phyloP scores from a whole-genome alignment of 2,113 vertebrate genomes.

The Chaetodon auriga region DNA sequence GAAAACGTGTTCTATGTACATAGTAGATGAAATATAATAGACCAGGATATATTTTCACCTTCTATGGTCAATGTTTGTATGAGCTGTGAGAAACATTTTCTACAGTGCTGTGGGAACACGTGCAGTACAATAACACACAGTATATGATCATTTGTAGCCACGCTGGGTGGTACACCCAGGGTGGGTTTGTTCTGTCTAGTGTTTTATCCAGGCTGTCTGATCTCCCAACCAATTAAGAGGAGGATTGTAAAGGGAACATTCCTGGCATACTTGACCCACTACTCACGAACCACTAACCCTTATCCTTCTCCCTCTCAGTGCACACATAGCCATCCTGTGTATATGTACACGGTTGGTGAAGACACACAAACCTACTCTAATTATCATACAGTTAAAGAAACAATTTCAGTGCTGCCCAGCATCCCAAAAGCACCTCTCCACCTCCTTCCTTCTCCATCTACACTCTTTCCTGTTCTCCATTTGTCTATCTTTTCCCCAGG shows the following conservation, averaged over 20 bases:
- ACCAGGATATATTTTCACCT: background rate
- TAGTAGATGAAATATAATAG: background rate
- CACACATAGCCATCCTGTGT: slow-evolving; percentile 1
- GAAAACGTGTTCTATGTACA: background rate
- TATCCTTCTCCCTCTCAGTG: slow-evolving; percentile 16
- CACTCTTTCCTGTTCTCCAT: background rate
- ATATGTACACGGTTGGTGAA: background rate
- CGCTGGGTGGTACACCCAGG: slow-evolving; percentile 59
- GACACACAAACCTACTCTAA: background rate
- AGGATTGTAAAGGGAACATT: slow-evolving; percentile 75
- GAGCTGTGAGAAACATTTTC: slow-evolving; percentile 5
- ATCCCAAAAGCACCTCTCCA: background rate
- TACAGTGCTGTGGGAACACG: slow-evolving; percentile 16
- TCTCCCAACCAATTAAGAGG: slow-evolving; percentile 72
- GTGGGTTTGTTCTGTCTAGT: slow-evolving; percentile 69
- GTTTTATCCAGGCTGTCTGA: slow-evolving; percentile 75
- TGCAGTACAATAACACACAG: slow-evolving; percentile 24
- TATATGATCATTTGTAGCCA: slow-evolving; percentile 30
- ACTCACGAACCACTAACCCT: slow-evolving; percentile 57
- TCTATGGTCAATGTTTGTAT: slow-evolving; percentile 16
- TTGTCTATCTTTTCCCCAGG: background rate
- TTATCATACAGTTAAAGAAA: background rate
- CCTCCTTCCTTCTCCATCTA: background rate
- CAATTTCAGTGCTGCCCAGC: background rate
- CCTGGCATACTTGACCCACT: slow-evolving; percentile 74